Conservation (phyloP, 2,888 invertebrate species). For the Hetaerina titia region DNA sequence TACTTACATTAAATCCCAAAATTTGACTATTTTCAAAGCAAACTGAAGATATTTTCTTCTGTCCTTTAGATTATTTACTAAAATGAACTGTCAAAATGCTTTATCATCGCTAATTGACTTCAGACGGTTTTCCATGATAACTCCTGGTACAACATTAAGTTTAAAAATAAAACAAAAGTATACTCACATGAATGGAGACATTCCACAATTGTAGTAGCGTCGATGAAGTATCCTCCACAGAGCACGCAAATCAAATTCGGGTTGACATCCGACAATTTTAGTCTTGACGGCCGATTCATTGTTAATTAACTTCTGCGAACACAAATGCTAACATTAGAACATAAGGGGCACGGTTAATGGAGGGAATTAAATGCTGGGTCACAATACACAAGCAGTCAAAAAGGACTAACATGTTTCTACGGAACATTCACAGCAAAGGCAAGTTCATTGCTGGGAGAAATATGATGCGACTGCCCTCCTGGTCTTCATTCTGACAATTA, state of each 20-base stretch:
- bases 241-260: slow-evolving; percentile 85
- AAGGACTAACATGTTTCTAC: not conserved
- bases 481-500: not conserved
- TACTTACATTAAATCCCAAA: no score
- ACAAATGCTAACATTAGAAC: not conserved
- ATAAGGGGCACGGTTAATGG: not conserved
- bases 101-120: no score
- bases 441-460: not conserved
- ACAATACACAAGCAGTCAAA: slow-evolving; percentile 30
- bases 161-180: not conserved
- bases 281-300: slow-evolving; percentile 77
- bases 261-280: slow-evolving; percentile 81
- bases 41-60: no score
- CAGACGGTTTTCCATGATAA: no score
- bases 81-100: no score
- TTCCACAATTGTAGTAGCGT: slow-evolving; percentile 89
- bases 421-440: not conserved
- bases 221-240: slow-evolving; percentile 87
- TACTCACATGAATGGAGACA: slow-evolving; percentile 88
- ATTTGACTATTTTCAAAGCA: no score
- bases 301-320: slow-evolving; percentile 57
- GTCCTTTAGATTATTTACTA: no score
- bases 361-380: slow-evolving; percentile 54
- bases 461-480: not conserved
- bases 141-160: no score